Percentiles rank a stretch among this genome's conserved stretches.
phyloP scores from a whole-genome alignment of 2,797 vertebrate genomes.

The Diplodus puntazzo region DNA sequence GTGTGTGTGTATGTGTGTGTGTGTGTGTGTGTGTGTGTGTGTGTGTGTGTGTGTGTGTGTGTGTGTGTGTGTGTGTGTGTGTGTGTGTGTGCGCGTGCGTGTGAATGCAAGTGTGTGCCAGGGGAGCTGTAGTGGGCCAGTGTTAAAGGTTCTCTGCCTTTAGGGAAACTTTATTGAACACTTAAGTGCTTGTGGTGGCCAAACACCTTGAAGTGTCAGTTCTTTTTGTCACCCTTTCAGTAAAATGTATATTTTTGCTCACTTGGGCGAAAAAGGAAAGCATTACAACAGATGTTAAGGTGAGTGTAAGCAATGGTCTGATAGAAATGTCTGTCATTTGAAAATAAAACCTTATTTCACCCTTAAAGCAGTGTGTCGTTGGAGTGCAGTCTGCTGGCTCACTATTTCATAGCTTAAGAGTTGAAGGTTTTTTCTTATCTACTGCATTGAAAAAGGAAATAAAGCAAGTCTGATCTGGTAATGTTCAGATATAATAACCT shows the following conservation, averaged over 20 bases:
- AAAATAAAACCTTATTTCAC: conserved; percentile 9
- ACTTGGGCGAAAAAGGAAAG: neutral
- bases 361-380: neutral
- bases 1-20: conserved; percentile 5
- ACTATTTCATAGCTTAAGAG: conserved; percentile 7
- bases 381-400: neutral
- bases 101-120: conserved; percentile 25
- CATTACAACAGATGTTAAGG: neutral
- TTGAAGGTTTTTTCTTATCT: neutral
- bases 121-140: conserved; percentile 60
- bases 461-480: neutral
- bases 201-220: conserved; percentile 64
- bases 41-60: conserved; percentile 19
- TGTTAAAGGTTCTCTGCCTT: conserved; percentile 77
- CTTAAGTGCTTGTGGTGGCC: conserved; percentile 79
- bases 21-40: conserved; percentile 17
- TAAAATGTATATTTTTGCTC: conserved; percentile 34
- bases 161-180: conserved; percentile 76
- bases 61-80: conserved; percentile 4
- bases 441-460: neutral
- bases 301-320: neutral
- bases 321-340: neutral
- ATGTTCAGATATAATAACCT: neutral
- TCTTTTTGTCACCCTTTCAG: conserved; percentile 52
- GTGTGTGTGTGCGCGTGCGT: conserved; percentile 17